Conservation (phyloP, 2,888 invertebrate genomes). For the Apocheima hispidaria region DNA sequence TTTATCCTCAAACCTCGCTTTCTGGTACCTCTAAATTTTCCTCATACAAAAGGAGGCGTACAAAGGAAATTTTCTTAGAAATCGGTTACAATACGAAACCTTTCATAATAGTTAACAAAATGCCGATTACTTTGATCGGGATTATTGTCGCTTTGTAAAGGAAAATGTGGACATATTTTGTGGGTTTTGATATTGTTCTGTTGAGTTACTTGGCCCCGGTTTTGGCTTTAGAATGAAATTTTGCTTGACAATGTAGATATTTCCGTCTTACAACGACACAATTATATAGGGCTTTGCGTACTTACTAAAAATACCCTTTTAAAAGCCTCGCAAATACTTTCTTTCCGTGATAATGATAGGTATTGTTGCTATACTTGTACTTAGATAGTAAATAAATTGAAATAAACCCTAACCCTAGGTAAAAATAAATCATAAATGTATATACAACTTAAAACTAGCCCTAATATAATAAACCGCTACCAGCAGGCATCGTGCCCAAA, state of each 20-base stretch:
- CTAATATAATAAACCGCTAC: too few relatives aligned
- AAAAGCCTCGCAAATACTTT: too few relatives aligned
- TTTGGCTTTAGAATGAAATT: constrained; percentile 29
- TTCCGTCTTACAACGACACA: not conserved
- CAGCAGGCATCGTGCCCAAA: too few relatives aligned
- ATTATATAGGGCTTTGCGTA: too few relatives aligned
- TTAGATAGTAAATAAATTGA: too few relatives aligned
- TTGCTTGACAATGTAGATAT: constrained; percentile 1
- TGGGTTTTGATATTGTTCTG: constrained; percentile 40
- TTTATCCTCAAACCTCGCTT: constrained; percentile 23
- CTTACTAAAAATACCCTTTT: too few relatives aligned
- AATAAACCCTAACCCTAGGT: too few relatives aligned
- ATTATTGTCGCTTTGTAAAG: constrained; percentile 56
- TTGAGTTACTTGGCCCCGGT: constrained; percentile 32
- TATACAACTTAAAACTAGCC: too few relatives aligned
- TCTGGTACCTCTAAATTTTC: constrained; percentile 37
- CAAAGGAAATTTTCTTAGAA: constrained; percentile 51
- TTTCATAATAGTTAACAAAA: constrained; percentile 53
- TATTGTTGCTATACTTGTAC: too few relatives aligned
- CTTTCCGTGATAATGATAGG: too few relatives aligned
- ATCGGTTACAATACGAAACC: constrained; percentile 59
- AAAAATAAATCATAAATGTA: too few relatives aligned
- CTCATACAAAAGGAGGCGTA: constrained; percentile 46
- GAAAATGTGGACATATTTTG: constrained; percentile 42
- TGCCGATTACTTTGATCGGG: constrained; percentile 57